Percentiles rank a stretch among this genome's conserved stretches.
Conservation (phyloP, 2,888 invertebrate genomes). For the Nowickia ferox region DNA sequence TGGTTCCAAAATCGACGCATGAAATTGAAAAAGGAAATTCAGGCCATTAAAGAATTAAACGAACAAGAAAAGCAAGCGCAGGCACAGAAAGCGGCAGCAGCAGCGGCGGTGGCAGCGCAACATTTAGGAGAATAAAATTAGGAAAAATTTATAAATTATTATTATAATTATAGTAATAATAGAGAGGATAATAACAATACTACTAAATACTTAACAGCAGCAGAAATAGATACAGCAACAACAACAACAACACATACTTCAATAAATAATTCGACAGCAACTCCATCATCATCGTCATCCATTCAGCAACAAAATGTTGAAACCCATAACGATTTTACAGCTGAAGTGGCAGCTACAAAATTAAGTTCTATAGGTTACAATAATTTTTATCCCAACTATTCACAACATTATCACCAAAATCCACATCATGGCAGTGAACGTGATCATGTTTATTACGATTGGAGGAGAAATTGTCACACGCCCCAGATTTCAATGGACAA, state of each 20-base stretch:
- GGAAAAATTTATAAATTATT: slow-evolving; percentile 79
- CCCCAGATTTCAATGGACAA: slow-evolving; percentile 40
- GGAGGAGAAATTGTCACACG: slow-evolving; percentile 39
- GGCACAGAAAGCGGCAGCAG: slow-evolving; percentile 93
- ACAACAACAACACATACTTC: slow-evolving; percentile 37
- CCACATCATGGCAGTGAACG: slow-evolving; percentile 10
- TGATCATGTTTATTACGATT: slow-evolving; percentile 55
- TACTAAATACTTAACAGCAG: slow-evolving; percentile 61
- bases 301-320: slow-evolving; percentile 59
- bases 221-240: slow-evolving; percentile 42
- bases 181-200: slow-evolving; percentile 72
- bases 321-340: slow-evolving; percentile 64
- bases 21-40: slow-evolving; percentile 99
- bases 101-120: slow-evolving; percentile 88
- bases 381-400: slow-evolving; percentile 50
- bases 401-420: slow-evolving; percentile 38
- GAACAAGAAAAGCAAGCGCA: slow-evolving; percentile 98
- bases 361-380: slow-evolving; percentile 41
- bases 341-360: slow-evolving; percentile 33
- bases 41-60: slow-evolving; percentile 98
- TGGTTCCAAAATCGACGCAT: slow-evolving; percentile 99
- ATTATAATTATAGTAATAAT: slow-evolving; percentile 78
- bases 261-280: slow-evolving; percentile 32
- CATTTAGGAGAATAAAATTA: slow-evolving; percentile 83
- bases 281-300: slow-evolving; percentile 45